Conservation (phyloP, 2,888 invertebrate genomes). For the Torymus texanus region DNA sequence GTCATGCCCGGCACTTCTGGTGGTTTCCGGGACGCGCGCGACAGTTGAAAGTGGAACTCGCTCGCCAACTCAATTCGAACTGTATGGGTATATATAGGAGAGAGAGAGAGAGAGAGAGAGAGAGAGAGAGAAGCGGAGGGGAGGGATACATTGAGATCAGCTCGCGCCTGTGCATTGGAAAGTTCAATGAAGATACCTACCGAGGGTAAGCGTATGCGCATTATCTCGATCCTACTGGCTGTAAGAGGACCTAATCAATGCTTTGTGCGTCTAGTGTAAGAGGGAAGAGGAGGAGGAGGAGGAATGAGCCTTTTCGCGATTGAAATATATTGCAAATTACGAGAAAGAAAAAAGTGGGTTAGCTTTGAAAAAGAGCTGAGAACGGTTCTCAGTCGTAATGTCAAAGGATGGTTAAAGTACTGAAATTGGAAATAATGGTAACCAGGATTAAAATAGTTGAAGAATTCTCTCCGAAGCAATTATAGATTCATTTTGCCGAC, state of each 20-base stretch:
- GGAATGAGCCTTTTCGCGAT: no score
- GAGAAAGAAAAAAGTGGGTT: no score
- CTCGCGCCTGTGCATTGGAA: background rate
- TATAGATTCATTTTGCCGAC: background rate
- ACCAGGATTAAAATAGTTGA: background rate
- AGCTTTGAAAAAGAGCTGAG: no score
- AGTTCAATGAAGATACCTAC: constrained; percentile 17
- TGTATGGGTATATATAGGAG: background rate
- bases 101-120: no score
- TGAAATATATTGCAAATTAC: no score
- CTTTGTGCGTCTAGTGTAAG: background rate
- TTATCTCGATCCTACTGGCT: constrained; percentile 4
- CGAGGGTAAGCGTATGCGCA: background rate
- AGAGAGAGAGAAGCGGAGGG: no score
- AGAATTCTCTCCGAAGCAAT: background rate
- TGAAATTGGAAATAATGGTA: no score
- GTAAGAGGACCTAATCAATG: background rate
- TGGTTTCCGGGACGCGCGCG: constrained; percentile 44
- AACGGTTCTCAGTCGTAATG: no score
- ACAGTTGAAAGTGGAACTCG: constrained; percentile 24
- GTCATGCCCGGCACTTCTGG: constrained; percentile 34
- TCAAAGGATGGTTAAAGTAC: no score
- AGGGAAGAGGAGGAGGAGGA: no score
- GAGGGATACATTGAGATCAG: constrained; percentile 9
- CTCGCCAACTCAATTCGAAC: constrained; percentile 44